A percentile compares a stretch with the other conserved stretches of the same genome.
Conservation (phyloP, 2,113 vertebrate genomes). For the Thinocorus orbignyianus region DNA sequence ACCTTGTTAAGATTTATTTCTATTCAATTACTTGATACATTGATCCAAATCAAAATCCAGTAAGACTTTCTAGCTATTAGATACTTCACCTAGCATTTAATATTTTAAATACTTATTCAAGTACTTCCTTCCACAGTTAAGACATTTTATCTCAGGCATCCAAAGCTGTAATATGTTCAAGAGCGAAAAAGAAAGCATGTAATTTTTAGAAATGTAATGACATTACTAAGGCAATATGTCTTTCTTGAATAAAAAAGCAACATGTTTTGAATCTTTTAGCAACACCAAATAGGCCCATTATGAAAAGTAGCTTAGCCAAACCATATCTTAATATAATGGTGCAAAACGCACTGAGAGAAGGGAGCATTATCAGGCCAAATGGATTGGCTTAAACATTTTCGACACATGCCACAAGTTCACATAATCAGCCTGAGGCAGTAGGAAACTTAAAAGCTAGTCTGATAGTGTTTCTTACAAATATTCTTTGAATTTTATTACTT, state of each 20-base stretch:
- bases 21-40: neutral
- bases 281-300: neutral
- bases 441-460: slow-evolving; percentile 78
- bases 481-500: slow-evolving; percentile 85
- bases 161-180: neutral
- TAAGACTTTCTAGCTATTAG: neutral
- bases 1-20: neutral
- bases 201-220: neutral
- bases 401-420: slow-evolving; percentile 75
- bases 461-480: slow-evolving; percentile 78
- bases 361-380: slow-evolving; percentile 48
- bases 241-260: neutral
- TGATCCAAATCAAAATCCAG: neutral
- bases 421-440: slow-evolving; percentile 74
- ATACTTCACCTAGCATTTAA: neutral
- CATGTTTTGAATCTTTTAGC: neutral
- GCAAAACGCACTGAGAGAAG: slow-evolving; percentile 3
- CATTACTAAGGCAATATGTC: neutral
- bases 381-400: slow-evolving; percentile 72
- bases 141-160: neutral
- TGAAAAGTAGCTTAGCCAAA: slow-evolving; percentile 20
- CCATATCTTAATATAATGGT: neutral
- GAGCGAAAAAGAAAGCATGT: neutral
- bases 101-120: neutral
- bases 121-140: neutral